phyloP scores from a whole-genome alignment of 2,797 vertebrate genomes.

The Eospalax fontanierii region DNA sequence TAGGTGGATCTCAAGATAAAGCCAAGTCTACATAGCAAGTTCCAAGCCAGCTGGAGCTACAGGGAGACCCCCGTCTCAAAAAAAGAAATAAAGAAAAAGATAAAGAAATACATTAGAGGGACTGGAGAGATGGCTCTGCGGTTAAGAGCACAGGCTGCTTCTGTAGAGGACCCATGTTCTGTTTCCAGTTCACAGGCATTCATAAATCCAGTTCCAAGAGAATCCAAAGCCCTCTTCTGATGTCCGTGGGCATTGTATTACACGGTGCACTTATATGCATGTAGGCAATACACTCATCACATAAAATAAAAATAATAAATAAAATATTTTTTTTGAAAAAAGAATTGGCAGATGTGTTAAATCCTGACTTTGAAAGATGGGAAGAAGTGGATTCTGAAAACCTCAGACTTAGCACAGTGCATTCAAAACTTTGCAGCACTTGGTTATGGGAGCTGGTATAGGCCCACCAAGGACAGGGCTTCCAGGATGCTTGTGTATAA shows the following conservation, averaged over 20 bases:
- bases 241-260: too few species aligned
- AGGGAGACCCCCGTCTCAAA: too few species aligned
- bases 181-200: too few species aligned
- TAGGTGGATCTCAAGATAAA: too few species aligned
- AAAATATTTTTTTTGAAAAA: not conserved
- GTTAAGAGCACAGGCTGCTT: not conserved
- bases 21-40: too few species aligned
- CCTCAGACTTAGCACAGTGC: not conserved
- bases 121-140: too few species aligned
- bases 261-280: too few species aligned
- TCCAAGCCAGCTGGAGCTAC: too few species aligned
- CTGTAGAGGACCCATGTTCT: too few species aligned
- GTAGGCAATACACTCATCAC: too few species aligned
- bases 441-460: slow-evolving; percentile 18
- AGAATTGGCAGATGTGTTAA: not conserved
- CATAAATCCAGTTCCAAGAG: not conserved
- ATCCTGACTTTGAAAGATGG: slow-evolving; percentile 38
- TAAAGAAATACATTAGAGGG: slow-evolving; percentile 30
- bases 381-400: slow-evolving; percentile 33
- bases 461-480: not conserved
- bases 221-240: not conserved
- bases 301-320: not conserved
- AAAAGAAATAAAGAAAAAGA: too few species aligned
- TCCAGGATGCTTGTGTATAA: not conserved
- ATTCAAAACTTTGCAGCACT: not conserved